Conservation (phyloP, 2,888 invertebrate genomes). For the Gymnocheta viridis region DNA sequence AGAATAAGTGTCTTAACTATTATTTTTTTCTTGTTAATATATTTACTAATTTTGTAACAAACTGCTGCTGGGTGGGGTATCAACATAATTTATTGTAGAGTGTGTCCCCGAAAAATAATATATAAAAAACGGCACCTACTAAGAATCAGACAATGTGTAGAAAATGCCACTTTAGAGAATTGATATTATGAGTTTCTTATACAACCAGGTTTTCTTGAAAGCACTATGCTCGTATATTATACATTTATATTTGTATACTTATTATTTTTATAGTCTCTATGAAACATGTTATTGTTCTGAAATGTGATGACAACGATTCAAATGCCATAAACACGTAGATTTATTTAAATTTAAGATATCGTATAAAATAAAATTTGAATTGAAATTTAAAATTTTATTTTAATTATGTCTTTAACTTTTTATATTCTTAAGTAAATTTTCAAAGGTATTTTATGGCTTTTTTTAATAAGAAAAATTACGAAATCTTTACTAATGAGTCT, state of each 20-base stretch:
- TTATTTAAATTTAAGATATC: conserved; percentile 7
- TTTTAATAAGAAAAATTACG: not conserved
- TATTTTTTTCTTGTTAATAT: not conserved
- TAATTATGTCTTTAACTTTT: too few species aligned
- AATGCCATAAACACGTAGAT: conserved; percentile 37
- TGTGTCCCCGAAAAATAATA: not conserved
- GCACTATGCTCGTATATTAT: not conserved
- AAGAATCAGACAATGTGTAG: conserved; percentile 50
- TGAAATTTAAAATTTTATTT: not conserved
- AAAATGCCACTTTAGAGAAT: conserved; percentile 48
- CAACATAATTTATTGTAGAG: not conserved
- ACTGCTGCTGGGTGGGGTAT: not conserved
- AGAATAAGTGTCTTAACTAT: not conserved
- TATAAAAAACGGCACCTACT: conserved; percentile 3
- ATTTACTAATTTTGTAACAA: not conserved
- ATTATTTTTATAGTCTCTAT: conserved; percentile 11
- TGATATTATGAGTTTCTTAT: conserved; percentile 36
- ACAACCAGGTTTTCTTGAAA: conserved; percentile 14
- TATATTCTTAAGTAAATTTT: too few species aligned
- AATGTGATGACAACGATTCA: conserved; percentile 12
- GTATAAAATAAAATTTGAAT: not conserved
- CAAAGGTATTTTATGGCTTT: not conserved
- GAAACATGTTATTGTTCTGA: conserved; percentile 1
- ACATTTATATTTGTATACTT: conserved; percentile 3
- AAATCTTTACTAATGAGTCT: not conserved